Conservation (phyloP, 2,888 invertebrate genomes). For the Charanyca ferruginea region DNA sequence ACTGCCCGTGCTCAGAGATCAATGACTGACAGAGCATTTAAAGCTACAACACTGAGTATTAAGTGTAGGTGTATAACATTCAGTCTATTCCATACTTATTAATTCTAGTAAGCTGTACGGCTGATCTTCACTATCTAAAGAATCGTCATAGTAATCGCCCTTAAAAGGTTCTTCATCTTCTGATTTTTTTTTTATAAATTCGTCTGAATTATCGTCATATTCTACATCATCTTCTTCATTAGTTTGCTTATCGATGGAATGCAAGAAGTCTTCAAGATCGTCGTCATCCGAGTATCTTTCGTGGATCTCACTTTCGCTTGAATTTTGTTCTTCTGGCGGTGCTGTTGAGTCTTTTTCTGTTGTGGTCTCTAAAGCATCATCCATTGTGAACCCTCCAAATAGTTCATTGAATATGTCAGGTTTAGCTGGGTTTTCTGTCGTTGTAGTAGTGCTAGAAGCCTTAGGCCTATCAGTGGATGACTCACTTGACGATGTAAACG, state of each 20-base stretch:
- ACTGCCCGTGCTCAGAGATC: conserved; percentile 68
- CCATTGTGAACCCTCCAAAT: conserved; percentile 78
- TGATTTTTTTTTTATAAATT: too few relatives aligned
- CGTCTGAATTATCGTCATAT: not conserved
- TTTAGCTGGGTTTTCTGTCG: conserved; percentile 69
- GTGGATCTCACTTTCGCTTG: conserved; percentile 75
- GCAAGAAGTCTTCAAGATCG: conserved; percentile 81
- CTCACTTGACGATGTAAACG: conserved; percentile 53
- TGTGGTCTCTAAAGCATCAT: conserved; percentile 65
- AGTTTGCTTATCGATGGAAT: conserved; percentile 73
- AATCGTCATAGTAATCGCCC: conserved; percentile 72
- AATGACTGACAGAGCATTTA: conserved; percentile 63
- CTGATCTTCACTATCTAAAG: conserved; percentile 71
- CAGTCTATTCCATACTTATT: conserved; percentile 88
- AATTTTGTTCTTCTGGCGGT: conserved; percentile 68
- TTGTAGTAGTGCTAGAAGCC: conserved; percentile 60
- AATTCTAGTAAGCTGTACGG: conserved; percentile 84
- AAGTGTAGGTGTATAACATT: conserved; percentile 59
- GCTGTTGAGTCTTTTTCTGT: conserved; percentile 54
- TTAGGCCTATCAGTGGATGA: conserved; percentile 41
- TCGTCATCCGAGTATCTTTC: conserved; percentile 78
- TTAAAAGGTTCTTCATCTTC: conserved; percentile 44
- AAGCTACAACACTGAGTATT: conserved; percentile 73
- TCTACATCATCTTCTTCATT: conserved; percentile 62
- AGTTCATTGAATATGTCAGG: conserved; percentile 80